A percentile compares a stretch with the other conserved stretches of the same genome.
phyloP scores from a whole-genome alignment of 2,797 vertebrate species.

The Manis javanica region DNA sequence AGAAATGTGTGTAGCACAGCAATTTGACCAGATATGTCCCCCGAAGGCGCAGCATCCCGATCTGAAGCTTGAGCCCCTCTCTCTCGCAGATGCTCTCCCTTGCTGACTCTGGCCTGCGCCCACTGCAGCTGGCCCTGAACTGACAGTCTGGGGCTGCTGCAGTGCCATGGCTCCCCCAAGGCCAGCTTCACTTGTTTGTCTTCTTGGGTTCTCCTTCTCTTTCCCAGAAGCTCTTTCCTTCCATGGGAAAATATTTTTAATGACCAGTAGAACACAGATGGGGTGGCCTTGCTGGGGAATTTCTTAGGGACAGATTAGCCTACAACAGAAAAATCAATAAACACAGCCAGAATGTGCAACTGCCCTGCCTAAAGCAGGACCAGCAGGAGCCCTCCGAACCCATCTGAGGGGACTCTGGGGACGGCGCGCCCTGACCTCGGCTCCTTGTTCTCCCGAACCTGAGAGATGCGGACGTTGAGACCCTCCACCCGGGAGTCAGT shows the following conservation, averaged over 20 bases:
- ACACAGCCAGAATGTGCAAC: neutral
- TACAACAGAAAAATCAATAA: slow-evolving; percentile 30
- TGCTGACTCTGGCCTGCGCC: neutral
- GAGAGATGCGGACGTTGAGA: neutral
- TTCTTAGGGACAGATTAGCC: slow-evolving; percentile 42
- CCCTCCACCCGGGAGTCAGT: neutral
- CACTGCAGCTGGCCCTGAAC: neutral
- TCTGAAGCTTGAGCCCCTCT: neutral
- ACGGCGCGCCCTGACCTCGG: neutral
- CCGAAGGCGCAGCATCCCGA: neutral
- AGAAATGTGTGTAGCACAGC: no score
- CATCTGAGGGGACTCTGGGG: neutral
- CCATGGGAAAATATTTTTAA: slow-evolving; percentile 60
- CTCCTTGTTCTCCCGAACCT: neutral
- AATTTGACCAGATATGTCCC: neutral
- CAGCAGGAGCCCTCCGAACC: neutral
- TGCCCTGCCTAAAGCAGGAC: neutral
- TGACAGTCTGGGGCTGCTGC: neutral
- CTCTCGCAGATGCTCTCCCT: neutral
- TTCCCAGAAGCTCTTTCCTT: slow-evolving; percentile 40
- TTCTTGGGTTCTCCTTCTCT: slow-evolving; percentile 18
- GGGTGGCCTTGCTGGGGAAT: neutral
- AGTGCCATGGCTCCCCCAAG: neutral
- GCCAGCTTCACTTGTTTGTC: neutral
- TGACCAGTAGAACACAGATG: slow-evolving; percentile 27